Base-by-base conservation (phyloP, 2,113 vertebrate genomes). In the Octodon degus region DNA sequence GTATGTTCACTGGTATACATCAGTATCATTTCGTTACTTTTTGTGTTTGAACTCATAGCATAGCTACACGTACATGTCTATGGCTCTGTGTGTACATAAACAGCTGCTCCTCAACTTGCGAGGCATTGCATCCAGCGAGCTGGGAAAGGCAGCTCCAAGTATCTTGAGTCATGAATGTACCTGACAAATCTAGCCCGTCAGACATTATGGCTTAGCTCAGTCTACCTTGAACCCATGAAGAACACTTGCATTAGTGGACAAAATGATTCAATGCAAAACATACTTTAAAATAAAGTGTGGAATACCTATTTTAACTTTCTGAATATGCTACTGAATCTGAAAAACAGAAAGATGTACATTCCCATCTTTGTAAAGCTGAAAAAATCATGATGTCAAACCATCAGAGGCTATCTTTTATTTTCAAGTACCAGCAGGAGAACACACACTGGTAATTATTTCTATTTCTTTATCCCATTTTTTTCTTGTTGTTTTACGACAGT, bases 401-500 rank as follows among this genome's bases (percentile, higher is more conserved):
- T 55, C n/a, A 16, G 16, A 7, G 2, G 50, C 40, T 63, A 10
- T 47, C 37, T 87, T 98, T 97, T 95, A 76, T 89, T 97, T 98
- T 82, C 53, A 96, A 83, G 30, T 72, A 86, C 67, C 22, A 90
- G 27, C 16, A 89, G 60, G 10, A 83, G 30, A 50, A 0, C 12
- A 62, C 60, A 63, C 8, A 27, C 19, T 32, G 8, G 0, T 68
- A 9, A 37, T 91, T 11, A 2, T 91, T 91, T 89, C 37, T 74
- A 4, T 89, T 60, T 89, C n/a, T 65, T 37, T 16, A 16, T 74
- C 60, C 24, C 53, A n/a, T 14, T 93, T 97, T 97, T 27, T 1
- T n/a, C 92, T 97, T 47, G 37, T 89, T 96, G 58, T 97, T 95
- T 93, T 94, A 96, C 93, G 91, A 94, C 50, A 77, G n/a, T 93